Conservation (phyloP, 2,888 invertebrate species). For the Philonicus albiceps region DNA sequence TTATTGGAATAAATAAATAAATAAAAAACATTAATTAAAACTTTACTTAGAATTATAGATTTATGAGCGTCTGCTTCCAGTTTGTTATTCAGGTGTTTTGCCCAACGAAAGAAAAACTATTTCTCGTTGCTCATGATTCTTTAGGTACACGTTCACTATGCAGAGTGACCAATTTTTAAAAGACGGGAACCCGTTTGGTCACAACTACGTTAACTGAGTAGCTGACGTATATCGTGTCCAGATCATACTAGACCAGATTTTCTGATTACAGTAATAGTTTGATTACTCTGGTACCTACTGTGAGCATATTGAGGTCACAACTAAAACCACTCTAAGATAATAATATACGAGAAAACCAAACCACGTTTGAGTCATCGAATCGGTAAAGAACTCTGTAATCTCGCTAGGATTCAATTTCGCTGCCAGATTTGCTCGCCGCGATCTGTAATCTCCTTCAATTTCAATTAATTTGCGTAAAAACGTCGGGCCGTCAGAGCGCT, state of each 20-base stretch:
- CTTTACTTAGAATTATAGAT: not conserved
- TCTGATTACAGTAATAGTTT: not conserved
- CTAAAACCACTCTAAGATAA: not conserved
- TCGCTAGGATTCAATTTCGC: not conserved
- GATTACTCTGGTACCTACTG: not conserved
- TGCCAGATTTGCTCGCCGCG: not conserved
- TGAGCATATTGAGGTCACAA: not conserved
- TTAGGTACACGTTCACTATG: not conserved
- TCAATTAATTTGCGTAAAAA: not conserved
- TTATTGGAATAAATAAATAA: too few relatives aligned
- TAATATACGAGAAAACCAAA: not conserved
- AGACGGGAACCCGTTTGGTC: not conserved
- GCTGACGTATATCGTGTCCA: too few relatives aligned
- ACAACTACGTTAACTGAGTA: conserved; percentile 27
- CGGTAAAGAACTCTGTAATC: not conserved
- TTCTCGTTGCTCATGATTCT: not conserved
- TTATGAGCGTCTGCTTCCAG: not conserved
- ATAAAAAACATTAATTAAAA: too few relatives aligned
- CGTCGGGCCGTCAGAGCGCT: not conserved
- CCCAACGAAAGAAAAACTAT: not conserved
- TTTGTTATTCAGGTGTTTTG: not conserved
- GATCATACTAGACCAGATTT: not conserved
- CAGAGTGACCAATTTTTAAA: not conserved
- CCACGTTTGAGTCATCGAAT: not conserved
- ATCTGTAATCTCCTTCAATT: not conserved